phyloP scores from a whole-genome alignment of 2,113 vertebrate genomes.

The Halichoerus grypus region DNA sequence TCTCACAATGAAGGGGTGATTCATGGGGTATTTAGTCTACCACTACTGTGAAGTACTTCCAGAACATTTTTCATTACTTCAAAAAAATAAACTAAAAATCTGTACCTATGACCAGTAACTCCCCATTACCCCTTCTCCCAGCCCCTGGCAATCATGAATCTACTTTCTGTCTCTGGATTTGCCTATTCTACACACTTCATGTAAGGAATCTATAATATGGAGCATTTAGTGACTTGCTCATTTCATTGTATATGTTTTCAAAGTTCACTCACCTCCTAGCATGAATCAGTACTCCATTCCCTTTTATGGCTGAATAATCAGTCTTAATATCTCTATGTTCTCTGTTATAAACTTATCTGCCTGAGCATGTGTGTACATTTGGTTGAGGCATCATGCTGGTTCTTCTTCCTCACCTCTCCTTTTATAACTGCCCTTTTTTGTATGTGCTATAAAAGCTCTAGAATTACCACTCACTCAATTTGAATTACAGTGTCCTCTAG shows the following conservation, averaged over 20 bases:
- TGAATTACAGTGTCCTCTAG: neutral
- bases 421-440: neutral
- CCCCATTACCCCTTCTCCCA: neutral
- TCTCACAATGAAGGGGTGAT: neutral
- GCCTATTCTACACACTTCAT: neutral
- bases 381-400: neutral
- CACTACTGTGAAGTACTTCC: neutral
- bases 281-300: neutral
- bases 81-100: neutral
- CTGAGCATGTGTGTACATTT: neutral
- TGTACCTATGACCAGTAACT: neutral
- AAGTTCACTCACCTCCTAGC: neutral
- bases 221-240: neutral
- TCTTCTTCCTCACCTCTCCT: neutral
- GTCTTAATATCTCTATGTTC: neutral
- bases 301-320: neutral
- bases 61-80: neutral
- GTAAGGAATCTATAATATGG: neutral
- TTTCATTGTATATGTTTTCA: neutral
- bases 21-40: neutral
- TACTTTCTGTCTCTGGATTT: neutral
- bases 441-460: neutral
- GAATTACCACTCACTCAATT: neutral
- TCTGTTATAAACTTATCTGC: neutral
- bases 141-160: neutral